Evolutionary conservation across 2,888 invertebrate species (phyloP), one percentile per base, ranked within the genome.

Genomic region (Lasioglossum figueresi): DNA sequence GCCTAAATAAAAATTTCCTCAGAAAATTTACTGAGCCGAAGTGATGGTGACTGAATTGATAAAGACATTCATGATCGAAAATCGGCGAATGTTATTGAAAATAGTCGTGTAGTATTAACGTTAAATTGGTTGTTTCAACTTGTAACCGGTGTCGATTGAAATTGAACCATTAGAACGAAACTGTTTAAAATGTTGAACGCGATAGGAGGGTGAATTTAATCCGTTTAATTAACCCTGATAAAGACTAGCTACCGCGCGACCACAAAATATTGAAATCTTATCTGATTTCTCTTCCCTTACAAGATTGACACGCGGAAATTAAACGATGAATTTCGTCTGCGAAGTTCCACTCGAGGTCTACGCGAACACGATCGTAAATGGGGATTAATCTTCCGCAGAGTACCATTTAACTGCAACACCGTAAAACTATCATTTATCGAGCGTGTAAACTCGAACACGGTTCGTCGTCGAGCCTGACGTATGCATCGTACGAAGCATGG

Each of bases 361-460:
- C 34, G 78, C n/a, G 85, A 72, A 76, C 84, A 72, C 75, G 66
- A 77, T 77, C 77, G 75, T 80, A 76, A 82, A 78, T 71, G 82
- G 27, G 79, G 72, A 85, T 88, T 88, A 88, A 88, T 70, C 72
- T 82, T 76, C 71, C 68, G 63, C 72, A 37, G 66, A 77, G 79
- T 34, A 83, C 63, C 80, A 81, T 75, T 81, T 79, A 88, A 85
- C 83, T 76, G 79, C 56, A 40, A 48, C 37, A 68, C 66, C 85
- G 87, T 85, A 82, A 87, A 81, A 85, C 80, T 78, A 34, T 68
- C 85, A 74, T 87, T 88, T 81, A 79, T 74, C 16, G 40, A 80
- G 45, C 66, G 31, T 8, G 16, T 4, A 31, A 63, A 31, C 59
- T 27, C 27, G 27, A 4, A 31, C 4, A 56, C n/a, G 56, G 10